phyloP scores from a whole-genome alignment of 2,113 vertebrate species.

The Engraulis encrasicolus region DNA sequence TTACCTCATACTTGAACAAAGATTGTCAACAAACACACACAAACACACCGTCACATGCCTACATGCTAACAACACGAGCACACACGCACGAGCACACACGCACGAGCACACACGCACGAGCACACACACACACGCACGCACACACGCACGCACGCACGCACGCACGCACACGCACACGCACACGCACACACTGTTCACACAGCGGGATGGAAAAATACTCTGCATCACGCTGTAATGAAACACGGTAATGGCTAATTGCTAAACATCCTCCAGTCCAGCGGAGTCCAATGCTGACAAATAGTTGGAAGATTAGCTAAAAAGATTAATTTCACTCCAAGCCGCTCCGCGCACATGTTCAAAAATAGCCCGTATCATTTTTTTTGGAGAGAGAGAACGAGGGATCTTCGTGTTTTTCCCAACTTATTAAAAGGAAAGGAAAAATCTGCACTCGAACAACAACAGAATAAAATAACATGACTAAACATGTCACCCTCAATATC shows the following conservation, averaged over 20 bases:
- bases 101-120: background rate
- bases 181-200: constrained; percentile 26
- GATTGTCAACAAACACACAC: background rate
- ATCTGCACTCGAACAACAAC: constrained; percentile 9
- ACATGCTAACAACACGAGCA: too few species aligned
- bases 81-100: background rate
- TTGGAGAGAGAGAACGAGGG: too few species aligned
- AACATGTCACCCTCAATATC: constrained; percentile 24
- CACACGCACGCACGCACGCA: background rate
- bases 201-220: constrained; percentile 14
- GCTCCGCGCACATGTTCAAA: constrained; percentile 8
- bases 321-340: constrained; percentile 28
- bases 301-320: constrained; percentile 13
- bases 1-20: background rate
- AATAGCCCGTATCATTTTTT: background rate
- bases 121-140: constrained; percentile 26
- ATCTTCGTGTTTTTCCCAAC: constrained; percentile 16
- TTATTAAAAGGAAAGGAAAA: constrained; percentile 26
- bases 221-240: constrained; percentile 16
- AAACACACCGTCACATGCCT: too few species aligned
- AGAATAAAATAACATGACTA: constrained; percentile 15
- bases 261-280: constrained; percentile 6
- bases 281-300: constrained; percentile 18
- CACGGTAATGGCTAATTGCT: constrained; percentile 19
- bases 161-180: constrained; percentile 26